Evolutionary conservation across 1,140 invertebrate genomes (phyloP).

Genomic region (Polypedilum vanderplanki): DNA sequence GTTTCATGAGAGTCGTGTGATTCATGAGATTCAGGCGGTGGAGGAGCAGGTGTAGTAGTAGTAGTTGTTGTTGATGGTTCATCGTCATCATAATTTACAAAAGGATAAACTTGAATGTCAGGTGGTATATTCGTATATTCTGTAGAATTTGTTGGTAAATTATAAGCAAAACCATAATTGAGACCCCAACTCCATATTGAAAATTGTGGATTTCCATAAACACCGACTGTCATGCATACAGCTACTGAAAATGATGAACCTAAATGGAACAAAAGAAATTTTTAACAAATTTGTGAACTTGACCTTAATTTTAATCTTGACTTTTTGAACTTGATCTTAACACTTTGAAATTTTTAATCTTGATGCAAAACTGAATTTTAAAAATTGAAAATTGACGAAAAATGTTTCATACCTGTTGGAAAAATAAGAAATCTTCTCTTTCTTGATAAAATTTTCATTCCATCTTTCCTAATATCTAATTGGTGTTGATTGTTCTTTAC

Average conservation of each 20-base stretch:
- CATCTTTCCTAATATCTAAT: neutral
- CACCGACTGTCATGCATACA: constrained; percentile 41
- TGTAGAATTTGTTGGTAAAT: constrained; percentile 52
- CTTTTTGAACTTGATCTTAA: too few species aligned
- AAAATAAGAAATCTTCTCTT: neutral
- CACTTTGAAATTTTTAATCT: too few species aligned
- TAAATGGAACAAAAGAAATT: neutral
- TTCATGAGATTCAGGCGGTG: neutral
- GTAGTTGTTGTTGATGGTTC: neutral
- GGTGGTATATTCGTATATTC: neutral
- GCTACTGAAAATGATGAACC: constrained; percentile 35
- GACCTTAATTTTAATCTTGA: too few species aligned
- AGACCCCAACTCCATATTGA: constrained; percentile 40
- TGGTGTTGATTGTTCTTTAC: neutral
- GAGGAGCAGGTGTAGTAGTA: neutral
- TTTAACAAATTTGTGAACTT: neutral
- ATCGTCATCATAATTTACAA: neutral
- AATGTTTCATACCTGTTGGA: constrained; percentile 9
- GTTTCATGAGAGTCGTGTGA: neutral
- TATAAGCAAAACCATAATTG: constrained; percentile 70
- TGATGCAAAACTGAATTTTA: too few species aligned
- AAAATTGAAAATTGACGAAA: too few species aligned
- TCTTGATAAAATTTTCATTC: neutral
- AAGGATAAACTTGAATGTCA: neutral
- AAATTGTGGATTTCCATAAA: constrained; percentile 41